A percentile compares a stretch with the other conserved stretches of the same genome.
Evolutionary conservation across 2,888 invertebrate genomes (phyloP).

Genomic region (Rapana venosa): DNA sequence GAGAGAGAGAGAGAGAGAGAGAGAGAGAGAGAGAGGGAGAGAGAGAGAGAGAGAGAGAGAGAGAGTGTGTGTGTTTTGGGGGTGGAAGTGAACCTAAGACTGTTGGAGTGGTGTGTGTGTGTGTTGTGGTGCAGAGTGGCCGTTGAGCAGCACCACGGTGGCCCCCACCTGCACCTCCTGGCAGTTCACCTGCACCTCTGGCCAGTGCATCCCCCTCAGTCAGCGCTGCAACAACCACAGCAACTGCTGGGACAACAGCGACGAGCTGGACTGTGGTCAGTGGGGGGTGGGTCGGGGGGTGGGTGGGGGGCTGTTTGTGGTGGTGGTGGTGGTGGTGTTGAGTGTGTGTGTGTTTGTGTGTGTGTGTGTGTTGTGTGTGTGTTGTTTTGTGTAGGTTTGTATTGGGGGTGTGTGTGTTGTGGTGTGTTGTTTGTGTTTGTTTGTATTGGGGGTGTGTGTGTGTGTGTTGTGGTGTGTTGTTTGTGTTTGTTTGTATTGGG

Average conservation of each 20-base stretch:
- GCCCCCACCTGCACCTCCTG: background rate
- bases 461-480: too few relatives aligned
- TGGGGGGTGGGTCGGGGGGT: background rate
- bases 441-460: background rate
- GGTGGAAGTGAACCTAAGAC: too few relatives aligned
- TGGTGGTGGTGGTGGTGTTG: too few relatives aligned
- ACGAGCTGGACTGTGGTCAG: slow-evolving; percentile 52
- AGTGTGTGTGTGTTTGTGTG: background rate
- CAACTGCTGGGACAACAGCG: slow-evolving; percentile 48
- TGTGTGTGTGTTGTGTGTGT: background rate
- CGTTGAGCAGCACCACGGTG: background rate
- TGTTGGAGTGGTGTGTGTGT: background rate
- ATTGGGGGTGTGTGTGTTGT: too few relatives aligned
- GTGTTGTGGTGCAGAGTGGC: background rate
- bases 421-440: too few relatives aligned
- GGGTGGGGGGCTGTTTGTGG: too few relatives aligned
- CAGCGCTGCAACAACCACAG: slow-evolving; percentile 88
- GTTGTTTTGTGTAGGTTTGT: background rate
- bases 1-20: too few relatives aligned
- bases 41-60: too few relatives aligned
- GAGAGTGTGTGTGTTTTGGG: too few relatives aligned
- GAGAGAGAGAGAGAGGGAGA: too few relatives aligned
- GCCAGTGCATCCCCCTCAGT: slow-evolving; percentile 82
- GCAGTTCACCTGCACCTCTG: slow-evolving; percentile 81
- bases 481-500: too few relatives aligned